Conservation (phyloP, 2,888 invertebrate species). For the Acanthopleura granulata region DNA sequence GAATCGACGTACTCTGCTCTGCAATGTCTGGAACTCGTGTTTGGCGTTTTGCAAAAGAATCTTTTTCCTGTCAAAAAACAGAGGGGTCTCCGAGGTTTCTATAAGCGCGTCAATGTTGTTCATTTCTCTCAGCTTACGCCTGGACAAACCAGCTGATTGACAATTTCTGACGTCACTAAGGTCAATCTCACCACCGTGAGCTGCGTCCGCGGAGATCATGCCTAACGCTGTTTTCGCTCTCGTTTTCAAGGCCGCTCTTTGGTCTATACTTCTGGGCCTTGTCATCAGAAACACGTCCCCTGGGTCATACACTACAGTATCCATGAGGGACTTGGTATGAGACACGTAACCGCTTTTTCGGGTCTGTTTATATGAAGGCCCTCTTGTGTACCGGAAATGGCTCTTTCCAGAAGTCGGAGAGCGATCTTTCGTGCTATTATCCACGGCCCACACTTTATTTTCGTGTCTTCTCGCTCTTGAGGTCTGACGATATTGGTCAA, state of each 20-base stretch:
- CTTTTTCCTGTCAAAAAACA: neutral
- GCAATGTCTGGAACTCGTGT: neutral
- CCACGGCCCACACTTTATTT: neutral
- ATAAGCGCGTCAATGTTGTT: constrained; percentile 5
- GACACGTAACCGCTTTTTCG: too few species aligned
- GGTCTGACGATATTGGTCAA: too few species aligned
- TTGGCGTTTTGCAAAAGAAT: neutral
- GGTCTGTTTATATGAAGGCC: neutral
- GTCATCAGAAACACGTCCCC: neutral
- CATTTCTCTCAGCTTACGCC: neutral
- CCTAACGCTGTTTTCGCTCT: neutral
- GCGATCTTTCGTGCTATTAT: neutral
- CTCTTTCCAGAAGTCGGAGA: neutral
- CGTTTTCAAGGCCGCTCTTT: neutral
- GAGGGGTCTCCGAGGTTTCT: constrained; percentile 1
- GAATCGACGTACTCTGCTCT: neutral
- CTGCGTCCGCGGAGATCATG: neutral
- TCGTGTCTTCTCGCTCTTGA: too few species aligned
- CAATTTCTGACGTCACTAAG: neutral
- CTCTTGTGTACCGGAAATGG: neutral
- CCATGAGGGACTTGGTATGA: neutral
- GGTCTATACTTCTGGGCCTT: neutral
- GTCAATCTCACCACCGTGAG: neutral
- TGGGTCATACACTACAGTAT: neutral
- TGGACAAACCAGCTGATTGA: constrained; percentile 11